Conservation (phyloP, 2,113 vertebrate species). For the Oryzias curvinotus region DNA sequence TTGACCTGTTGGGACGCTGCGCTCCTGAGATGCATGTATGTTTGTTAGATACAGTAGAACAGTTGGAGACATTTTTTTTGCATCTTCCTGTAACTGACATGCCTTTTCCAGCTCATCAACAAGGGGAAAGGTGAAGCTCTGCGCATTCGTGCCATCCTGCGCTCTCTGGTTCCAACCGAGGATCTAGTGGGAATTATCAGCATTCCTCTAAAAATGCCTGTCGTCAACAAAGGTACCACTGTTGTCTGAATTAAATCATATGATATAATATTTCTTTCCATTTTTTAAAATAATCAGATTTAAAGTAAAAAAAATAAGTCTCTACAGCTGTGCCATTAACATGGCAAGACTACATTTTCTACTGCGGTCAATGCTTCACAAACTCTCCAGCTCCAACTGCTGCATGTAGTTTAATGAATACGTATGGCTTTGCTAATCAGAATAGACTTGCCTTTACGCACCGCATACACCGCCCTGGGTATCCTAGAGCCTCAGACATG, state of each 20-base stretch:
- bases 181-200: constrained; percentile 98
- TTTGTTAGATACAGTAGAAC: background rate
- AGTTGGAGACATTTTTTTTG: background rate
- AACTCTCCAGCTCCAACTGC: constrained; percentile 20
- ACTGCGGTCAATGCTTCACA: constrained; percentile 33
- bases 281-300: too few species aligned
- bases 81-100: background rate
- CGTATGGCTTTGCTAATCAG: constrained; percentile 36
- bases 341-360: constrained; percentile 45
- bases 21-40: constrained; percentile 96
- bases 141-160: constrained; percentile 94
- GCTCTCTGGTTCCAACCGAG: constrained; percentile 95
- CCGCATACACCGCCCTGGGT: constrained; percentile 10
- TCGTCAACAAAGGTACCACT: constrained; percentile 89
- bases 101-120: constrained; percentile 87
- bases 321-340: constrained; percentile 50
- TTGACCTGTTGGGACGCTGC: constrained; percentile 95
- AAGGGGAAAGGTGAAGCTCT: constrained; percentile 99
- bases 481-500: constrained; percentile 17
- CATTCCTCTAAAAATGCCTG: constrained; percentile 92
- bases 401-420: constrained; percentile 47
- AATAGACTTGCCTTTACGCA: constrained; percentile 45
- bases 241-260: background rate
- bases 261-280: background rate
- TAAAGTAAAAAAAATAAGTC: too few species aligned